Evolutionary conservation across 2,888 invertebrate species (phyloP).

Genomic region (Sarcophaga variegata): DNA sequence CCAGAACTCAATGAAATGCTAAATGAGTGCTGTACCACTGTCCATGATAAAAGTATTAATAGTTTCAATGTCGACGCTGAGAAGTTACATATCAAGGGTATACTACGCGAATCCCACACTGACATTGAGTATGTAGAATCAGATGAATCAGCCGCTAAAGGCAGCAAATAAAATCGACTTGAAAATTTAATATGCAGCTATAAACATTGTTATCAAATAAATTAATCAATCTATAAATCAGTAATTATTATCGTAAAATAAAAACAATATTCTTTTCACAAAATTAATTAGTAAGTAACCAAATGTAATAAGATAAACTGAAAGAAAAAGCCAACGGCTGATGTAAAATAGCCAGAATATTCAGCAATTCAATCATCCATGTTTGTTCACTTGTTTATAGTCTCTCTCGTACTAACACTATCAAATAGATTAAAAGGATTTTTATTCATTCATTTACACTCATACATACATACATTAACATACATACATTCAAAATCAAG

Average conservation of each 20-base stretch:
- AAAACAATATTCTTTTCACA: slow-evolving; percentile 38
- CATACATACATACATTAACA: not conserved
- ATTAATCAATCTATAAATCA: slow-evolving; percentile 15
- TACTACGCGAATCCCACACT: slow-evolving; percentile 81
- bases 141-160: slow-evolving; percentile 77
- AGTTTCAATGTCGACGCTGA: slow-evolving; percentile 82
- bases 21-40: slow-evolving; percentile 82
- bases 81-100: slow-evolving; percentile 83
- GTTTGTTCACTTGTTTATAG: slow-evolving; percentile 19
- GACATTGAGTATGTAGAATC: slow-evolving; percentile 84
- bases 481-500: too few species aligned
- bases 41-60: slow-evolving; percentile 81
- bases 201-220: slow-evolving; percentile 41
- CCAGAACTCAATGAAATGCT: slow-evolving; percentile 81
- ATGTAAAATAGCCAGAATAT: slow-evolving; percentile 41
- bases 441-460: not conserved
- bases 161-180: slow-evolving; percentile 73
- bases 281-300: slow-evolving; percentile 65
- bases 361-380: slow-evolving; percentile 32
- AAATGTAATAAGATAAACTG: slow-evolving; percentile 9
- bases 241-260: slow-evolving; percentile 20
- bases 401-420: slow-evolving; percentile 28
- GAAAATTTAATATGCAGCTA: slow-evolving; percentile 33
- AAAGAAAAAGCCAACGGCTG: slow-evolving; percentile 22
- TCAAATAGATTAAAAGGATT: slow-evolving; percentile 4